Conservation (phyloP, 2,888 invertebrate genomes). For the Azorinus chamasolen region DNA sequence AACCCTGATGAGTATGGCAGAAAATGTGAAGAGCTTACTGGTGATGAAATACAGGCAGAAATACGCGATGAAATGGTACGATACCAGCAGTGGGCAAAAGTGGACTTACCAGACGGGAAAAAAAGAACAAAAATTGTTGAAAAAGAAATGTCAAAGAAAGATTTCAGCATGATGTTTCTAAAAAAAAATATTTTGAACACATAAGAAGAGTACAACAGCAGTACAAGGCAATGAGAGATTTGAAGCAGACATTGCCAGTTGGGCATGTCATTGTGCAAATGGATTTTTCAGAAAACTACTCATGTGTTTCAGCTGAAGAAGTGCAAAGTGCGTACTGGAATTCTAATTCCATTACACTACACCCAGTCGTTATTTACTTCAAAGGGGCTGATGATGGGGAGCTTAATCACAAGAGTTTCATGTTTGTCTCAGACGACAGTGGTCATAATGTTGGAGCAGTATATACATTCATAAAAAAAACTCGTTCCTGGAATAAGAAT, state of each 20-base stretch:
- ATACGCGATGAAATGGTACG: no score
- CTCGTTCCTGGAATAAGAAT: not conserved
- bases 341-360: constrained; percentile 26
- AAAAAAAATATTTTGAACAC: constrained; percentile 16
- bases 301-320: constrained; percentile 2
- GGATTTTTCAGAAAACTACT: constrained; percentile 24
- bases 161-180: constrained; percentile 1
- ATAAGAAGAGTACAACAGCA: constrained; percentile 7
- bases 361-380: constrained; percentile 44
- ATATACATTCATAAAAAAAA: constrained; percentile 9
- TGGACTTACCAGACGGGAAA: not conserved
- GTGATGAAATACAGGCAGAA: no score
- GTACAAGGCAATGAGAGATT: constrained; percentile 1
- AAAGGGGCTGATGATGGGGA: constrained; percentile 1
- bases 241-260: constrained; percentile 8
- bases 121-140: constrained; percentile 14
- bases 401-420: constrained; percentile 14
- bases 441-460: constrained; percentile 15
- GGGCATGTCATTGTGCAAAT: constrained; percentile 6
- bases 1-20: no score
- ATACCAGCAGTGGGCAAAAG: not conserved
- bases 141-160: not conserved
- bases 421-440: constrained; percentile 23
- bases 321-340: constrained; percentile 29
- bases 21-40: no score